Percentiles rank a stretch among this genome's conserved stretches.
Evolutionary conservation across 1,140 invertebrate genomes (phyloP).

Genomic region (Drosophila sp.): DNA sequence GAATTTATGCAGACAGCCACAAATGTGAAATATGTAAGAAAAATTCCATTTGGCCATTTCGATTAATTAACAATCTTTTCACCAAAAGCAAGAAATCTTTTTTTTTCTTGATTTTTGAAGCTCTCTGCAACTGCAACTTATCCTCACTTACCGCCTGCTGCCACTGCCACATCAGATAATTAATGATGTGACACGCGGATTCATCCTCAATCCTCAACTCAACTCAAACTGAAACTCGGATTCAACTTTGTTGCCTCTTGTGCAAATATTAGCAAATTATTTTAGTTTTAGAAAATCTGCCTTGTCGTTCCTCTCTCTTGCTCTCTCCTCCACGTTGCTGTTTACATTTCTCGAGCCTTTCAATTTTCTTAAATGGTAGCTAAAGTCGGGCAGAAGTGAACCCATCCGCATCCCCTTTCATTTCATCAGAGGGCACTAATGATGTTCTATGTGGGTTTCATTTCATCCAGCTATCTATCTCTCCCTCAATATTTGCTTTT

Average conservation of each 20-base stretch:
- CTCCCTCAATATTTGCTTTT: slow-evolving; percentile 75
- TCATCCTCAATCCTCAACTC: slow-evolving; percentile 39
- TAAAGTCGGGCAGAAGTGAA: slow-evolving; percentile 27
- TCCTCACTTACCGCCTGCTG: slow-evolving; percentile 27
- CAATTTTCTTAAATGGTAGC: slow-evolving; percentile 57
- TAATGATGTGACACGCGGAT: slow-evolving; percentile 69
- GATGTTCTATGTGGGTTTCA: slow-evolving; percentile 75
- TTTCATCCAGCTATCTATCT: slow-evolving; percentile 29
- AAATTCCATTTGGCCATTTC: slow-evolving; percentile 68
- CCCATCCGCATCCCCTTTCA: slow-evolving; percentile 15
- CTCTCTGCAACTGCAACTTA: slow-evolving; percentile 36
- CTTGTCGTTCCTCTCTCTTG: slow-evolving; percentile 1
- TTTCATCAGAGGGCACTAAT: slow-evolving; percentile 62
- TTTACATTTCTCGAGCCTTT: slow-evolving; percentile 55
- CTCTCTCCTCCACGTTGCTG: slow-evolving; percentile 21
- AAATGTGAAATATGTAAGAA: slow-evolving; percentile 44
- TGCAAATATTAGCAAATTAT: slow-evolving; percentile 83
- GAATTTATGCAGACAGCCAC: slow-evolving; percentile 32
- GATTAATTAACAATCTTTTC: slow-evolving; percentile 71
- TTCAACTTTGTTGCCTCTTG: slow-evolving; percentile 64
- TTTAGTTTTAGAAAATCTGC: slow-evolving; percentile 75
- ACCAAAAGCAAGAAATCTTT: slow-evolving; percentile 1
- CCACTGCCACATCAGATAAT: slow-evolving; percentile 59
- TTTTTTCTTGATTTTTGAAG: too few species aligned
- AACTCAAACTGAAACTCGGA: slow-evolving; percentile 31